Base-by-base conservation (phyloP, 1,140 invertebrate species). In the Drosophila santomea region DNA sequence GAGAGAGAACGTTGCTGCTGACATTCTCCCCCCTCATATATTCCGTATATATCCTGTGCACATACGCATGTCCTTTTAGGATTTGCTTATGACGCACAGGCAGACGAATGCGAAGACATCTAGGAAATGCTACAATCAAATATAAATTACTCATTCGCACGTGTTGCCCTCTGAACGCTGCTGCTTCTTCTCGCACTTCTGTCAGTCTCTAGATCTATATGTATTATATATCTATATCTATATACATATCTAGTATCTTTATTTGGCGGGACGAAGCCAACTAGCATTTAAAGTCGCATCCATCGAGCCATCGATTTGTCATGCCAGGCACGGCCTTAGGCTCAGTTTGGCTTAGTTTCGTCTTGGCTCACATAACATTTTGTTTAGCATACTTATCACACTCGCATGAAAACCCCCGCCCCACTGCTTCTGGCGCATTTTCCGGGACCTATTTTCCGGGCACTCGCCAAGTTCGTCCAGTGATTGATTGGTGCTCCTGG, bases 101-200 rank as follows among this genome's bases (percentile, higher is more conserved):
- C 45, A 44, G 14, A 35, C 63, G 44, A 41, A 23, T 43, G 45
- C n/a, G 56, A 43, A 64, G 44, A 36, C 43, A 57, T 77, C 41
- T 47, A 62, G 66, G 58, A 72, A 72, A 78, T 76, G 69, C 47
- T 58, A 79, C 84, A 88, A 88, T 89, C 84, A 89, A 78, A 88
- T 80, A 84, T 77, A 89, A 88, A 88, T 88, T 88, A 88, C 84
- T 74, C 68, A 84, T 55, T 78, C 73, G 84, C 83, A 88, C 83
- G 79, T 83, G 83, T 78, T 52, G 38, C 57, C 47, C 59, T 58
- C 44, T 45, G 62, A 52, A 57, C 25, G 43, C 48, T 12, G 12
- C 20, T 17, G 2, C 25, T 5, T 8, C 35, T n/a, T n/a, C n/a
- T n/a, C n/a, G n/a, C n/a, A n/a, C n/a, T n/a, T n/a, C n/a, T n/a